These are phyloP conservation scores for Rhinoraja longicauda DNA, from an alignment of 2,797 vertebrate genomes.

Conservation along the genomic window DNA sequence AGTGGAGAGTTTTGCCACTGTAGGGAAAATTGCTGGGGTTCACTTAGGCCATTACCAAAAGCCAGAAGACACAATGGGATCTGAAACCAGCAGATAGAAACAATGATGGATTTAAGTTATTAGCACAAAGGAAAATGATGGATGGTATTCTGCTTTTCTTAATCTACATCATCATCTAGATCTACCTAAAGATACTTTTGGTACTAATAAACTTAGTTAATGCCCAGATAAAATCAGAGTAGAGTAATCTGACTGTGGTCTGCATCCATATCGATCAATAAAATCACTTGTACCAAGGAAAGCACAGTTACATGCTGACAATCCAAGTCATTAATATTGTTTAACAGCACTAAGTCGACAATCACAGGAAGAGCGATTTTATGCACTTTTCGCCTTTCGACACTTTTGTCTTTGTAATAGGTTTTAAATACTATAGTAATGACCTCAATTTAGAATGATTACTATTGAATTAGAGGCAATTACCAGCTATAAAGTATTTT, in stretches of 20 bases:
- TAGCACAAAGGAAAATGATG: constrained; percentile 97
- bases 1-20: constrained; percentile 19
- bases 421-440: constrained; percentile 37
- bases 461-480: constrained; percentile 20
- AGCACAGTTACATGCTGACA: constrained; percentile 86
- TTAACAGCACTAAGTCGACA: constrained; percentile 78
- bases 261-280: constrained; percentile 82
- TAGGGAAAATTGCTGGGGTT: constrained; percentile 22
- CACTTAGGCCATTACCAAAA: constrained; percentile 49
- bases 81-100: constrained; percentile 59
- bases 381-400: constrained; percentile 67
- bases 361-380: constrained; percentile 77
- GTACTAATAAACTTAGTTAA: constrained; percentile 97
- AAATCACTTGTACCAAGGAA: constrained; percentile 84
- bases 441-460: constrained; percentile 17
- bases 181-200: constrained; percentile 93
- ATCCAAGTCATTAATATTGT: constrained; percentile 97
- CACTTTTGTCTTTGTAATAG: constrained; percentile 41
- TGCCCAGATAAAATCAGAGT: constrained; percentile 87
- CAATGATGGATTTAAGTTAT: constrained; percentile 99
- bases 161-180: constrained; percentile 99
- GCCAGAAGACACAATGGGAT: constrained; percentile 57
- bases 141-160: constrained; percentile 83
- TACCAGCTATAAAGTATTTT: neutral
- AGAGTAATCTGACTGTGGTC: constrained; percentile 79